Evolutionary conservation across 2,888 invertebrate genomes (phyloP).

Genomic region (Phyllotreta striolata): DNA sequence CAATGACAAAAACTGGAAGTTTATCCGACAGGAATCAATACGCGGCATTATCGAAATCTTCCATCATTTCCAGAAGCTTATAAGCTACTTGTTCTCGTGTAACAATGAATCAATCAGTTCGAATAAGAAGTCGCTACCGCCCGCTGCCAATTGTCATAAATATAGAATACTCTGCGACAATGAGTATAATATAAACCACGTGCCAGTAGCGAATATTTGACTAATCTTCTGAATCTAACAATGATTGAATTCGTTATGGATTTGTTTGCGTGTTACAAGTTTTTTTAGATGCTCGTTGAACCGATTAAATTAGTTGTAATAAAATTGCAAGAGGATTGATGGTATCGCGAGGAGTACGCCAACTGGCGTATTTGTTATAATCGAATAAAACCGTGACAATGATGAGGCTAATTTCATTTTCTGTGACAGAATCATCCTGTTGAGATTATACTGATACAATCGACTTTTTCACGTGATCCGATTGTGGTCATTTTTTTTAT

Average conservation of each 20-base stretch:
- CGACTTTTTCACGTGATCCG: slow-evolving; percentile 22
- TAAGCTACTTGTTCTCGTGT: slow-evolving; percentile 37
- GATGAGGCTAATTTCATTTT: slow-evolving; percentile 17
- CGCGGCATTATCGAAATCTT: slow-evolving; percentile 44
- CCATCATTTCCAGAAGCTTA: slow-evolving; percentile 49
- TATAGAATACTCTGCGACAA: slow-evolving; percentile 27
- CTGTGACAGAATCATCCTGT: slow-evolving; percentile 26
- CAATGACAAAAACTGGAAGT: slow-evolving; percentile 45
- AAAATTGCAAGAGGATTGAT: not conserved
- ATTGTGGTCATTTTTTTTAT: slow-evolving; percentile 18
- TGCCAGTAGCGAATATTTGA: slow-evolving; percentile 1
- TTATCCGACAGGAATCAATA: slow-evolving; percentile 46
- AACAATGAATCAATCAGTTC: slow-evolving; percentile 36
- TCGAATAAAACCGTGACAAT: slow-evolving; percentile 8
- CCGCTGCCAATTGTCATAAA: slow-evolving; percentile 37
- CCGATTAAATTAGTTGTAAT: not conserved
- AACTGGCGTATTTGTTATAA: not conserved
- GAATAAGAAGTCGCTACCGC: slow-evolving; percentile 36
- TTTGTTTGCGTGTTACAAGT: too few relatives aligned
- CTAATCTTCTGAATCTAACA: not conserved
- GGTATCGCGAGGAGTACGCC: not conserved
- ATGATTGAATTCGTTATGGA: too few relatives aligned
- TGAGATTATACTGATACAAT: slow-evolving; percentile 32
- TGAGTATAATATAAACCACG: slow-evolving; percentile 6
- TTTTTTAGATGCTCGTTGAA: too few relatives aligned